phyloP scores from a whole-genome alignment of 2,888 invertebrate genomes.

The Pardosa pseudoannulata region DNA sequence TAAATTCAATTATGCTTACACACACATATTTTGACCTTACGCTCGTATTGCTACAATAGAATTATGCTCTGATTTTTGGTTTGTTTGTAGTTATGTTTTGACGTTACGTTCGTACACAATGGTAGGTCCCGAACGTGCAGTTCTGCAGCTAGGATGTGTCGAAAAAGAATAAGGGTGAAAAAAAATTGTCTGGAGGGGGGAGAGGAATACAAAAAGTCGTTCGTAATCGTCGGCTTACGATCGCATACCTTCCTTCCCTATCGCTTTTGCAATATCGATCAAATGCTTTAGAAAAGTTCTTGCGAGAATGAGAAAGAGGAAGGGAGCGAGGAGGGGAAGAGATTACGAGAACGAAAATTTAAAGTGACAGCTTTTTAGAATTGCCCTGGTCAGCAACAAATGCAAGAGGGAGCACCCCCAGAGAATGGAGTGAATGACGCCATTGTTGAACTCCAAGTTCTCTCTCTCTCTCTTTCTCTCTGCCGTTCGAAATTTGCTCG shows the following conservation, averaged over 20 bases:
- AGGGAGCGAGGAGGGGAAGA: background rate
- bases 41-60: too few relatives aligned
- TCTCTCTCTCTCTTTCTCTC: slow-evolving; percentile 36
- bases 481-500: slow-evolving; percentile 57
- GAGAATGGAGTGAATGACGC: slow-evolving; percentile 33
- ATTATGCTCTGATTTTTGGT: too few relatives aligned
- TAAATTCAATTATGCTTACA: too few relatives aligned
- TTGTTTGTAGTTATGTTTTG: too few relatives aligned
- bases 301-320: background rate
- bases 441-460: slow-evolving; percentile 55
- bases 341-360: slow-evolving; percentile 46
- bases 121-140: too few relatives aligned
- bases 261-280: slow-evolving; percentile 37
- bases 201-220: slow-evolving; percentile 11
- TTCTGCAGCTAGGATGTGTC: too few relatives aligned
- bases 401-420: slow-evolving; percentile 10
- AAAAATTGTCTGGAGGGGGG: background rate
- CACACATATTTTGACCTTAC: too few relatives aligned
- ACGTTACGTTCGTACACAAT: too few relatives aligned
- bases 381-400: slow-evolving; percentile 64
- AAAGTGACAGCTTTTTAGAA: slow-evolving; percentile 68
- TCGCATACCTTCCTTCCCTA: background rate
- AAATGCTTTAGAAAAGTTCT: slow-evolving; percentile 1
- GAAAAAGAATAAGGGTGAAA: background rate
- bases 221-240: slow-evolving; percentile 1